These are phyloP conservation scores for Melitaea cinxia DNA, from an alignment of 1,140 invertebrate species.

Conservation along the genomic window DNA sequence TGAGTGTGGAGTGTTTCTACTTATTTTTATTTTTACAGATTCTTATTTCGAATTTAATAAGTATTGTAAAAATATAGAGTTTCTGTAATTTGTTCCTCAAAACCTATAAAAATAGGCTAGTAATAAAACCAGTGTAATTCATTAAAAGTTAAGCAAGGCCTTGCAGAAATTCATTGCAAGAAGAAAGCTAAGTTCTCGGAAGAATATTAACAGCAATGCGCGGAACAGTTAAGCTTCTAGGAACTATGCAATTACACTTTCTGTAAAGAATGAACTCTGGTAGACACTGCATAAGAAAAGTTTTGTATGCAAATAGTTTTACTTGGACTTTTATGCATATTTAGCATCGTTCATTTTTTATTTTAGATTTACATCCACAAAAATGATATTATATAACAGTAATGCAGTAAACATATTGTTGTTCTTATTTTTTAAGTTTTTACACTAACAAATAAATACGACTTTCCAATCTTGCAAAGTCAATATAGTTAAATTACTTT, in stretches of 20 bases:
- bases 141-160: neutral
- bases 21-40: too few relatives aligned
- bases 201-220: slow-evolving; percentile 14
- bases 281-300: neutral
- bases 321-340: neutral
- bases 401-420: too few relatives aligned
- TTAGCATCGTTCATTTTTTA: neutral
- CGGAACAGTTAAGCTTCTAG: neutral
- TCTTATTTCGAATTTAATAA: too few relatives aligned
- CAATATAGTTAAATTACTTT: too few relatives aligned
- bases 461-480: too few relatives aligned
- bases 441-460: too few relatives aligned
- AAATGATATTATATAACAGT: too few relatives aligned
- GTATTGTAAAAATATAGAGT: too few relatives aligned
- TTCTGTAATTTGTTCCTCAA: too few relatives aligned
- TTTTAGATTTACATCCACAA: too few relatives aligned
- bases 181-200: slow-evolving; percentile 4
- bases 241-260: slow-evolving; percentile 15
- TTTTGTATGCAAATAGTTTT: neutral
- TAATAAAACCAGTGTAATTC: neutral
- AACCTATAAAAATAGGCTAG: neutral
- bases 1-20: too few relatives aligned
- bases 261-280: neutral
- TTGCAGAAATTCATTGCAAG: neutral
- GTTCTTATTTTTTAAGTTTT: too few relatives aligned